Evolutionary conservation across 92 coral and sea anemone species (phyloP).

Genomic region (Meandrina meandrites): DNA sequence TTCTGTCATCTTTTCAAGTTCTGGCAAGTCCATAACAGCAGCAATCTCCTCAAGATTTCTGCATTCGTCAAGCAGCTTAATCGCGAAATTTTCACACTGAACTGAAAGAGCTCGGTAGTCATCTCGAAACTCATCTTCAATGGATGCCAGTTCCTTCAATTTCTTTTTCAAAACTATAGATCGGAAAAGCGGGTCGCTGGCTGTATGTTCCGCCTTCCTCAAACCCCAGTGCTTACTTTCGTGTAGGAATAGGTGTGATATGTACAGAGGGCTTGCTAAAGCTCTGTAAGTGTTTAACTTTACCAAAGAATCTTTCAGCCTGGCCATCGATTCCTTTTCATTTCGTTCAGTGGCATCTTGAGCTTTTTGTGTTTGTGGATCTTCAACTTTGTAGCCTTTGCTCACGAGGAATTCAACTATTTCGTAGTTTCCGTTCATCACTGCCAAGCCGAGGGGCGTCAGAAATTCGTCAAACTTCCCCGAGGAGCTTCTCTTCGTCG

Average conservation of each 20-base stretch:
- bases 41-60: slow-evolving; percentile 76
- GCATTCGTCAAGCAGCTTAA: slow-evolving; percentile 73
- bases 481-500: slow-evolving; percentile 9
- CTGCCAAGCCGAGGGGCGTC: slow-evolving; percentile 85
- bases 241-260: slow-evolving; percentile 53
- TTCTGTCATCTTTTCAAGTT: slow-evolving; percentile 36
- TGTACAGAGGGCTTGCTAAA: slow-evolving; percentile 78
- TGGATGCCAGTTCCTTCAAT: slow-evolving; percentile 52
- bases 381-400: slow-evolving; percentile 68
- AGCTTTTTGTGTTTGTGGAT: slow-evolving; percentile 61
- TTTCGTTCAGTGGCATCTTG: slow-evolving; percentile 43
- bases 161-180: slow-evolving; percentile 69
- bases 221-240: slow-evolving; percentile 27
- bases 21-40: slow-evolving; percentile 75
- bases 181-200: slow-evolving; percentile 71
- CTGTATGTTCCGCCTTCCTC: slow-evolving; percentile 2
- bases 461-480: slow-evolving; percentile 49
- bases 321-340: slow-evolving; percentile 48
- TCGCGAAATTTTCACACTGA: slow-evolving; percentile 80
- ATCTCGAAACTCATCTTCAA: slow-evolving; percentile 75
- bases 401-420: slow-evolving; percentile 73
- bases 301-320: slow-evolving; percentile 74
- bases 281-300: slow-evolving; percentile 81
- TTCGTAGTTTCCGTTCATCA: slow-evolving; percentile 73
- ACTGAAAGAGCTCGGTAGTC: slow-evolving; percentile 72